Base-by-base conservation (phyloP, 2,888 invertebrate genomes). In the Tryphoninae sp. region DNA sequence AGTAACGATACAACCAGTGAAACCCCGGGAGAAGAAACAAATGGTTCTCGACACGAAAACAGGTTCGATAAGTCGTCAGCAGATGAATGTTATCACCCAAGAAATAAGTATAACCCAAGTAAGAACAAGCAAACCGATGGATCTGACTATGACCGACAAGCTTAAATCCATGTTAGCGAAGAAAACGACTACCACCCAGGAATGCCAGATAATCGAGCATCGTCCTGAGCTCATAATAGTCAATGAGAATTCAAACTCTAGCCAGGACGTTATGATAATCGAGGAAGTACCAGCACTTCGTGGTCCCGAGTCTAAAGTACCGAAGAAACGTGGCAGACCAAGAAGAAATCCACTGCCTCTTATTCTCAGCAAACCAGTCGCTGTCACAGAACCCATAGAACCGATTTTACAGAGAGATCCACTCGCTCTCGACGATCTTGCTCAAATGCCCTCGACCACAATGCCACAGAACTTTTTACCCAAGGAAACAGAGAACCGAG, bases 191-290 rank as follows among this genome's bases (percentile, higher is more conserved):
- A 81, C 84, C 9, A 90, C 89, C 1, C 83, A 84, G 0, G 92
- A 91, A 45, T 91, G 91, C 58, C 91, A 92, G 68, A 91, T 92
- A 26, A 91, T 92, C 40, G 91, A 92, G 26, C 90, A 89, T 64
- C 89, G 89, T 22, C 91, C 92, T 0, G 92, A 92, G 71, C 78
- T 92, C 7, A 91, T 92, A 69, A 91, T 92, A 58, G 91, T 91
- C 7, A 92, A 92, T 68, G 92, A 92, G 51, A 92, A 91, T 68
- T 92, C 92, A 0, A 92, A 91, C 74, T 92, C 92, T 6, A 92
- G 92, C 73, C 92, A 91, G 83, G 92, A 92, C 61, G 90, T 92
- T 11, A 89, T 92, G 87, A 92, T 92, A n/a, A 91, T 92, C 65
- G 92, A 92, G 64, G 92, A 92, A 67, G 90, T 91, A 2, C 86